phyloP scores from a whole-genome alignment of 2,888 invertebrate species.

The Lasioglossum morio region DNA sequence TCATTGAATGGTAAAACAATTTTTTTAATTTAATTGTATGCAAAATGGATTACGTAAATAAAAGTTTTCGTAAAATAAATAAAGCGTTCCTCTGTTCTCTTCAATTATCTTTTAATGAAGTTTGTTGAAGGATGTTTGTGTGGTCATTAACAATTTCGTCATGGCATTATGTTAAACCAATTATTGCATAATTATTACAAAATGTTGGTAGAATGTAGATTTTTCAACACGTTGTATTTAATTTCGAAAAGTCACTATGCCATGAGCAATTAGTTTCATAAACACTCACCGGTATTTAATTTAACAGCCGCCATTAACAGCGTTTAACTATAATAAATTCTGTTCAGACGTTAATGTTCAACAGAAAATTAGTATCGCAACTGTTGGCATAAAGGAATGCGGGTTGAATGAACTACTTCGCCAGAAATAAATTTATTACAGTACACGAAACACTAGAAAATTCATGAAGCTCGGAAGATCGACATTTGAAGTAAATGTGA shows the following conservation, averaged over 20 bases:
- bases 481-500: neutral
- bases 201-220: neutral
- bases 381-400: neutral
- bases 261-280: conserved; percentile 2
- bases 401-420: neutral
- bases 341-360: neutral
- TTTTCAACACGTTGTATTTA: neutral
- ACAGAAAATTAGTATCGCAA: neutral
- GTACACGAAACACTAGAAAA: neutral
- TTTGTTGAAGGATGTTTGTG: too few relatives aligned
- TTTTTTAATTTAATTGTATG: too few relatives aligned
- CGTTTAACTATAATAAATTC: conserved; percentile 33
- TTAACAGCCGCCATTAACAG: conserved; percentile 18
- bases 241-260: neutral
- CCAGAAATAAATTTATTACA: neutral
- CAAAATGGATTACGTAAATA: too few relatives aligned
- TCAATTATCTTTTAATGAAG: too few relatives aligned
- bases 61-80: too few relatives aligned
- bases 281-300: conserved; percentile 14
- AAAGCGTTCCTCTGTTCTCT: too few relatives aligned
- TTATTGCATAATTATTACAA: neutral
- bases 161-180: too few relatives aligned
- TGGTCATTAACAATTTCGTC: too few relatives aligned
- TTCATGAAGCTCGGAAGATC: neutral
- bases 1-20: neutral